Percentiles rank a stretch among this genome's conserved stretches.
phyloP scores from a whole-genome alignment of 2,113 vertebrate genomes.

The Percina caprodes region DNA sequence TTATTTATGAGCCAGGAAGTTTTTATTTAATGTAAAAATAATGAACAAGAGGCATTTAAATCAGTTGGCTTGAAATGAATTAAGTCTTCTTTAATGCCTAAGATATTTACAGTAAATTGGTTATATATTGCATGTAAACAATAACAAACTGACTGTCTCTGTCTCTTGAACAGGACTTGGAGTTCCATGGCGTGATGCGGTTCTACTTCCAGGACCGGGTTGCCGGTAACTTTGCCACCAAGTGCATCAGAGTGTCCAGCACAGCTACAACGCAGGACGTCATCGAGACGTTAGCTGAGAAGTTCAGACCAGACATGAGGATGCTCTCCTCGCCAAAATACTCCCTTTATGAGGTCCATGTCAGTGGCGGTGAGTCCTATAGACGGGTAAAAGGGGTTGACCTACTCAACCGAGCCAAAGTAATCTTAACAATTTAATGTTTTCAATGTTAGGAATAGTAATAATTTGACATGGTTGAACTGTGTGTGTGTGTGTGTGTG shows the following conservation, averaged over 20 bases:
- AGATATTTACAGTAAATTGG: not conserved
- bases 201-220: constrained; percentile 99
- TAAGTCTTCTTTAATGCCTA: not conserved
- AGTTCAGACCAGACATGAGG: constrained; percentile 98
- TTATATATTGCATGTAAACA: not conserved
- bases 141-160: not conserved
- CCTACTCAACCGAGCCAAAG: not conserved
- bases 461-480: not conserved
- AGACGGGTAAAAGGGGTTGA: not conserved
- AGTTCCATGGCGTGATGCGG: constrained; percentile 99
- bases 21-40: not conserved
- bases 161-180: constrained; percentile 88
- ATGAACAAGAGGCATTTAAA: not conserved
- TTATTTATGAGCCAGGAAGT: constrained; percentile 7
- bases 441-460: not conserved
- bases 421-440: not conserved
- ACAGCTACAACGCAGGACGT: constrained; percentile 99
- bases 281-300: constrained; percentile 97
- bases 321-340: constrained; percentile 98
- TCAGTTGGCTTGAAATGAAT: not conserved
- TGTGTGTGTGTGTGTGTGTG: constrained; percentile 47
- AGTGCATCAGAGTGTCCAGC: constrained; percentile 97
- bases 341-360: constrained; percentile 97
- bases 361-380: constrained; percentile 94
- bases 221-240: constrained; percentile 98